A percentile compares a stretch with the other conserved stretches of the same genome.
Conservation (phyloP, 2,797 vertebrate species). For the Thunnus albacares region DNA sequence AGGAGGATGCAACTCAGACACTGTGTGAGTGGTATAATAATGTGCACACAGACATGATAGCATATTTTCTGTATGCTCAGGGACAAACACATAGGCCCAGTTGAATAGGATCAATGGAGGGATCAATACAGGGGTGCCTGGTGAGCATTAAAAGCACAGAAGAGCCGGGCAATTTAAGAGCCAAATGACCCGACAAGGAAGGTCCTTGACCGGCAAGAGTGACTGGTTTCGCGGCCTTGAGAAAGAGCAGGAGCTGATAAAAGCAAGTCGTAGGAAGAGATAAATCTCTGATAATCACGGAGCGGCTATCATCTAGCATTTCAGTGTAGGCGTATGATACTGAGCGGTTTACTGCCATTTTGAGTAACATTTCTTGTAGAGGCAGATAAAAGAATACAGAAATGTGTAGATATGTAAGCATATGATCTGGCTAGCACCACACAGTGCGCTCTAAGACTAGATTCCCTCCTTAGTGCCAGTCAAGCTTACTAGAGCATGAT, state of each 20-base stretch:
- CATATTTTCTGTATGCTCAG: conserved; percentile 49
- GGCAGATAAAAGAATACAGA: conserved; percentile 4
- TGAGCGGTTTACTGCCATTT: conserved; percentile 36
- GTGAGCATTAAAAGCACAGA: conserved; percentile 41
- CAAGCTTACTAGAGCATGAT: conserved; percentile 69
- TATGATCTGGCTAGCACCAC: conserved; percentile 24
- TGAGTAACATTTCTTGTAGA: conserved; percentile 1
- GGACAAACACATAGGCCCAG: conserved; percentile 46
- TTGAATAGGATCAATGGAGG: conserved; percentile 58
- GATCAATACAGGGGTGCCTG: conserved; percentile 50
- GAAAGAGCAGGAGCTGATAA: conserved; percentile 19
- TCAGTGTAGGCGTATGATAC: conserved; percentile 1
- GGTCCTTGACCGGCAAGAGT: conserved; percentile 50
- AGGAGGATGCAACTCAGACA: conserved; percentile 55
- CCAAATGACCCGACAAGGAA: conserved; percentile 47
- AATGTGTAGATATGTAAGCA: conserved; percentile 23
- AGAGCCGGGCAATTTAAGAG: conserved; percentile 37
- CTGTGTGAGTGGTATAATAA: conserved; percentile 46
- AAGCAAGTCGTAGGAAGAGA: conserved; percentile 7
- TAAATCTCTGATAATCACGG: conserved; percentile 22
- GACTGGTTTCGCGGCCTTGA: conserved; percentile 1
- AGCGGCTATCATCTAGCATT: not conserved
- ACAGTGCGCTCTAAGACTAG: conserved; percentile 31
- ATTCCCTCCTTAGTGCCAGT: conserved; percentile 69
- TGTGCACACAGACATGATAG: conserved; percentile 48